Conservation (phyloP, 2,888 invertebrate genomes). For the Drosophila ochracea region DNA sequence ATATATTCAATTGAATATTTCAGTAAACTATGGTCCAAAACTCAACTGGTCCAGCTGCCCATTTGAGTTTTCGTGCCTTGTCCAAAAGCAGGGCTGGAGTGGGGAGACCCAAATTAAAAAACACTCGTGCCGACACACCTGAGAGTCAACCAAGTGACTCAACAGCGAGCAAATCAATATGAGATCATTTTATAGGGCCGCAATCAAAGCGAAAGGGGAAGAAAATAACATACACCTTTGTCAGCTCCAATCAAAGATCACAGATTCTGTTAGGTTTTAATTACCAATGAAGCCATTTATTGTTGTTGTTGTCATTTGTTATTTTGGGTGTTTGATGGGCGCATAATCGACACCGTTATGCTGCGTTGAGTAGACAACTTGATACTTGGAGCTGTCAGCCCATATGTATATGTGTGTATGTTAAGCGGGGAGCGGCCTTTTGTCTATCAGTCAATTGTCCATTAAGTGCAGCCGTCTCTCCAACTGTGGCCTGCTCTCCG, state of each 20-base stretch:
- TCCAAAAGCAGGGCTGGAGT: slow-evolving; percentile 3
- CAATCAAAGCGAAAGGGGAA: slow-evolving; percentile 56
- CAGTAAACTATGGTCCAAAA: slow-evolving; percentile 34
- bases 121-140: slow-evolving; percentile 80
- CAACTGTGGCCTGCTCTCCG: slow-evolving; percentile 34
- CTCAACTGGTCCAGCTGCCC: slow-evolving; percentile 39
- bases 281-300: slow-evolving; percentile 49
- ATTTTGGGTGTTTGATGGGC: slow-evolving; percentile 58
- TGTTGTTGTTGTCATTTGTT: slow-evolving; percentile 27
- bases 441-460: slow-evolving; percentile 65
- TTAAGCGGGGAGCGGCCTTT: slow-evolving; percentile 47
- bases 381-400: slow-evolving; percentile 52
- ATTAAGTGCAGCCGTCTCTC: slow-evolving; percentile 41
- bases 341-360: slow-evolving; percentile 66
- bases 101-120: slow-evolving; percentile 17
- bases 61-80: slow-evolving; percentile 32
- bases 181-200: slow-evolving; percentile 69
- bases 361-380: slow-evolving; percentile 35
- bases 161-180: slow-evolving; percentile 61
- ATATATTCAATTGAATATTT: slow-evolving; percentile 18
- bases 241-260: slow-evolving; percentile 57
- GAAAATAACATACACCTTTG: slow-evolving; percentile 49
- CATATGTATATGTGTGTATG: background rate
- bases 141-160: slow-evolving; percentile 50
- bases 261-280: slow-evolving; percentile 60